Conservation (phyloP, 2,888 invertebrate genomes). For the Orchesellides sinensis region DNA sequence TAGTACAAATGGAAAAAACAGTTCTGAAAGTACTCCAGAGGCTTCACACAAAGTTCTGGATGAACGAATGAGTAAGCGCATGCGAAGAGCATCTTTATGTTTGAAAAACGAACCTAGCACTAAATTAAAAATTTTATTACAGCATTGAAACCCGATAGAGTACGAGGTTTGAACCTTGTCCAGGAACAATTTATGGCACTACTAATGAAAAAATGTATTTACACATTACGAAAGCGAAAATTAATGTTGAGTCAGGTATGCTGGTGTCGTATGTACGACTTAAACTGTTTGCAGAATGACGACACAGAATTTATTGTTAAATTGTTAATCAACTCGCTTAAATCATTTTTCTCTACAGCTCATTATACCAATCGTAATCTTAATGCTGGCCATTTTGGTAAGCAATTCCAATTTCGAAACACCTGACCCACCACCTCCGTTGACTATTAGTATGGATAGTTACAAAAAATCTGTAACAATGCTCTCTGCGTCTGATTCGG, state of each 20-base stretch:
- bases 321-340: not conserved
- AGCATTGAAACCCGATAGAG: constrained; percentile 39
- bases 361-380: constrained; percentile 68
- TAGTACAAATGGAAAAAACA: constrained; percentile 2
- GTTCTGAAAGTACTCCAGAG: constrained; percentile 19
- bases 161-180: constrained; percentile 54
- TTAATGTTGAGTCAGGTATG: constrained; percentile 71
- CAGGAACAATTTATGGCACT: constrained; percentile 71
- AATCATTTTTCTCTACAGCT: constrained; percentile 52
- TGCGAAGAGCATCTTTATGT: not conserved
- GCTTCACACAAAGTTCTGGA: constrained; percentile 12
- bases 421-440: constrained; percentile 46
- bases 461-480: constrained; percentile 69
- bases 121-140: not conserved
- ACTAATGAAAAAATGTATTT: constrained; percentile 68
- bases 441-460: constrained; percentile 61
- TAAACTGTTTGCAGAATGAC: not conserved
- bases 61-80: constrained; percentile 31
- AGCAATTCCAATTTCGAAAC: constrained; percentile 64
- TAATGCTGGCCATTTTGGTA: constrained; percentile 68
- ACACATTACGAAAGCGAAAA: constrained; percentile 69
- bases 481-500: constrained; percentile 55
- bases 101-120: not conserved
- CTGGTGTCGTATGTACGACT: no score
- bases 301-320: not conserved